These are phyloP conservation scores for Phacellophora camtschatica DNA, from an alignment of 30 jellyfish, hydroid and myxozoan genomes.

Conservation along the genomic window DNA sequence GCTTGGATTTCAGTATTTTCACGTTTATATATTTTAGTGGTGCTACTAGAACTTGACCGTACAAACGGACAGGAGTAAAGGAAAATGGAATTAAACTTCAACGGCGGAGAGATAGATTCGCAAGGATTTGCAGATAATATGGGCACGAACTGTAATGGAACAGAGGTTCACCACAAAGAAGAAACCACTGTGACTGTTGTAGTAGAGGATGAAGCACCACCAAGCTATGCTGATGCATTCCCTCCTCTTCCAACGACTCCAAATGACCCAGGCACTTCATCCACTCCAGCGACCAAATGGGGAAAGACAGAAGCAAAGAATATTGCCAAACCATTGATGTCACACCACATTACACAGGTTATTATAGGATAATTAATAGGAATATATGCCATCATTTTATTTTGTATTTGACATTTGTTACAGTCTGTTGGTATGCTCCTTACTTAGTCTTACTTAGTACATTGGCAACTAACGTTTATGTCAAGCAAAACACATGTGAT, in stretches of 20 bases:
- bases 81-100: constrained; percentile 76
- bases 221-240: constrained; percentile 99
- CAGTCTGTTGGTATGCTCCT: no score
- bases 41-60: constrained; percentile 97
- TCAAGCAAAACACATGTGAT: no score
- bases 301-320: constrained; percentile 41
- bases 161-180: constrained; percentile 28
- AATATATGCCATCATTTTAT: not conserved
- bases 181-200: not conserved
- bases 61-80: constrained; percentile 93
- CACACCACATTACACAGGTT: constrained; percentile 54
- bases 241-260: constrained; percentile 95
- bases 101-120: constrained; percentile 74
- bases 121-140: constrained; percentile 49
- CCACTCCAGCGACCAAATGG: constrained; percentile 63
- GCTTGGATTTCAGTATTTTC: no score
- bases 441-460: no score
- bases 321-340: constrained; percentile 22
- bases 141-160: constrained; percentile 47
- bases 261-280: constrained; percentile 17
- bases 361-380: no score
- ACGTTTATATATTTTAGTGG: constrained; percentile 63
- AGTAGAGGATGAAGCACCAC: constrained; percentile 67
- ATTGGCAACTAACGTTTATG: no score
- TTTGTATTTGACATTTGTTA: no score